These are phyloP conservation scores for Parthenolecanium corni DNA, from an alignment of 2,888 invertebrate species.

Conservation along the genomic window DNA sequence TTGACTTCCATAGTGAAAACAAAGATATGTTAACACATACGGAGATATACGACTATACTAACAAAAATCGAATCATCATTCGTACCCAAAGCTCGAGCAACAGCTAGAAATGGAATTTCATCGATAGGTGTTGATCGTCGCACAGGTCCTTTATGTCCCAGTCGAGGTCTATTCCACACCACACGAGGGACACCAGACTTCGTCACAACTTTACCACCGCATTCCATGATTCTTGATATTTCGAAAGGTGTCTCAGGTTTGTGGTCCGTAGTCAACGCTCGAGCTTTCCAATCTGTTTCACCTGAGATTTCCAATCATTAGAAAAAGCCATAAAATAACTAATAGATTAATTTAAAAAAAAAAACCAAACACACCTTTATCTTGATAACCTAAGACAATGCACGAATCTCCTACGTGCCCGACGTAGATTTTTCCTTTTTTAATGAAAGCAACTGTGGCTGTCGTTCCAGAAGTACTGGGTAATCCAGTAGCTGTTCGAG, in stretches of 20 bases:
- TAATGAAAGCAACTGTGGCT: conserved; percentile 88
- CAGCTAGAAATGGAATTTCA: conserved; percentile 90
- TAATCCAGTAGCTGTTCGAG: conserved; percentile 84
- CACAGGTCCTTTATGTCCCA: conserved; percentile 76
- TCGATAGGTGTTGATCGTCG: conserved; percentile 80
- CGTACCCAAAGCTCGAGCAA: conserved; percentile 78
- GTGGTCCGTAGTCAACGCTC: conserved; percentile 79
- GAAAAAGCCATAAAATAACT: neutral
- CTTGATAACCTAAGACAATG: conserved; percentile 75
- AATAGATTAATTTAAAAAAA: neutral
- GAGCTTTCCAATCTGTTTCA: conserved; percentile 63
- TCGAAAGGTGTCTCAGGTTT: conserved; percentile 85
- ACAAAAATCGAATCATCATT: neutral
- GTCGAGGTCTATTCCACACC: conserved; percentile 88
- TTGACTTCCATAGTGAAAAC: too few species aligned
- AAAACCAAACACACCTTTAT: conserved; percentile 43
- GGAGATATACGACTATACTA: too few species aligned
- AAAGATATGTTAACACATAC: too few species aligned
- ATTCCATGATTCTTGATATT: conserved; percentile 65
- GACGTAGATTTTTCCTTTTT: conserved; percentile 85
- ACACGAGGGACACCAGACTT: conserved; percentile 85
- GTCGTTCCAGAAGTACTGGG: conserved; percentile 97
- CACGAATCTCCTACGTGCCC: conserved; percentile 99
- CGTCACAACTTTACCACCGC: conserved; percentile 66
- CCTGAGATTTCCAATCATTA: conserved; percentile 39